Percentiles rank a stretch among this genome's conserved stretches.
Conservation (phyloP, 2,113 vertebrate species). For the Egretta garzetta region DNA sequence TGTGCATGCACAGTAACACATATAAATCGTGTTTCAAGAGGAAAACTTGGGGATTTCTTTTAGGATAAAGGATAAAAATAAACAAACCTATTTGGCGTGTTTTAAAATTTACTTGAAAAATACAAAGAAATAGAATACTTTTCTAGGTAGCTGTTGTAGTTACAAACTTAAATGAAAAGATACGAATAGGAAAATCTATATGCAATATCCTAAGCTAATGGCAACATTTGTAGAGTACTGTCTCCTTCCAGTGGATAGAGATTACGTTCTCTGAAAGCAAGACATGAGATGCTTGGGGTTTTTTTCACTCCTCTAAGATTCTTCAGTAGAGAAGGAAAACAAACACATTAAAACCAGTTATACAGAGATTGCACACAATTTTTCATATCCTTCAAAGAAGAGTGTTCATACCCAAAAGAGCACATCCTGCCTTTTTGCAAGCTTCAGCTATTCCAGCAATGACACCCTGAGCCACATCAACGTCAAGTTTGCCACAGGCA, state of each 20-base stretch:
- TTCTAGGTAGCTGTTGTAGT: not conserved
- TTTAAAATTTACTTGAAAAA: not conserved
- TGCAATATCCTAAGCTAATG: not conserved
- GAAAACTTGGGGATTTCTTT: not conserved
- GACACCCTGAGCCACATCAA: conserved; percentile 79
- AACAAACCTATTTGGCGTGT: not conserved
- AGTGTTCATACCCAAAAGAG: conserved; percentile 84
- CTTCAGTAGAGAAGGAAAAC: not conserved
- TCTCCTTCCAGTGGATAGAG: not conserved
- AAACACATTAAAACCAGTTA: not conserved
- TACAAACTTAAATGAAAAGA: not conserved
- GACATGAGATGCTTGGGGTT: accelerated
- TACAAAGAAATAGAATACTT: not conserved
- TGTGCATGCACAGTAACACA: not conserved
- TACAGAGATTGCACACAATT: not conserved
- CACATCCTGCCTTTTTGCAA: conserved; percentile 87
- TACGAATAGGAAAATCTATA: not conserved
- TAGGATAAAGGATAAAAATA: not conserved
- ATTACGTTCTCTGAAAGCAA: not conserved
- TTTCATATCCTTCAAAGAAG: not conserved
- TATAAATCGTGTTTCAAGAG: not conserved
- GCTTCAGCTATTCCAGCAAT: conserved; percentile 87
- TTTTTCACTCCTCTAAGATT: not conserved
- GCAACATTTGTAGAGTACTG: not conserved
- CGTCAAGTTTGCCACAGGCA: conserved; percentile 91